Percentiles rank a stretch among this genome's conserved stretches.
Evolutionary conservation across 2,113 vertebrate species (phyloP).

Genomic region (Siniperca chuatsi): DNA sequence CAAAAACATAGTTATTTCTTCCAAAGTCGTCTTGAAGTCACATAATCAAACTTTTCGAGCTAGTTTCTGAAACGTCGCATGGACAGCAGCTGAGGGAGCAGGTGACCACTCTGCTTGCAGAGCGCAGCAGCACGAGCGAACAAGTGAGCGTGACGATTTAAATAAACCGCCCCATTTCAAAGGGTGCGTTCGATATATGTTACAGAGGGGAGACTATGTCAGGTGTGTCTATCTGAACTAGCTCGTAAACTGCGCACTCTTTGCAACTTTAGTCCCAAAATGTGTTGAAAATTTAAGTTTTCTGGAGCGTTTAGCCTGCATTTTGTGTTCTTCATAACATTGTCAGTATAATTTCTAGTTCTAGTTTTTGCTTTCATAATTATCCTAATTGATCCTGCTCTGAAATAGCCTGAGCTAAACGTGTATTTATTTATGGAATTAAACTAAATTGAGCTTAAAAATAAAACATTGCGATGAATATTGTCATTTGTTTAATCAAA

Average conservation of each 20-base stretch:
- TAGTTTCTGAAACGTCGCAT: too few species aligned
- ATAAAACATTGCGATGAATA: background rate
- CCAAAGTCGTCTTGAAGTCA: background rate
- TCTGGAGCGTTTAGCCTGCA: too few species aligned
- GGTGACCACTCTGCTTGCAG: background rate
- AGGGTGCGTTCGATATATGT: background rate
- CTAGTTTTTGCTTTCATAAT: background rate
- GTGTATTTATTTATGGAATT: background rate
- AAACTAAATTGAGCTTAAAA: background rate
- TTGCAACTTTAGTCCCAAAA: background rate
- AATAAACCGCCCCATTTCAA: background rate
- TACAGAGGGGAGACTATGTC: background rate
- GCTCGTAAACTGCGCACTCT: too few species aligned
- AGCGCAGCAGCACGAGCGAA: background rate
- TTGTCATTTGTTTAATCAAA: background rate
- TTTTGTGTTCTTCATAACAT: too few species aligned
- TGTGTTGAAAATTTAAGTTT: background rate
- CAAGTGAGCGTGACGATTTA: background rate
- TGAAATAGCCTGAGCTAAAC: background rate
- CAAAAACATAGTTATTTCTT: too few species aligned
- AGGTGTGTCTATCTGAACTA: background rate
- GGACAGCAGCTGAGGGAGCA: background rate
- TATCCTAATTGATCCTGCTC: background rate
- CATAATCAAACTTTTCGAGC: background rate
- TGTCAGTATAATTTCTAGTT: background rate